Conservation (phyloP, 2,797 vertebrate genomes). For the Urophycis tenuis region DNA sequence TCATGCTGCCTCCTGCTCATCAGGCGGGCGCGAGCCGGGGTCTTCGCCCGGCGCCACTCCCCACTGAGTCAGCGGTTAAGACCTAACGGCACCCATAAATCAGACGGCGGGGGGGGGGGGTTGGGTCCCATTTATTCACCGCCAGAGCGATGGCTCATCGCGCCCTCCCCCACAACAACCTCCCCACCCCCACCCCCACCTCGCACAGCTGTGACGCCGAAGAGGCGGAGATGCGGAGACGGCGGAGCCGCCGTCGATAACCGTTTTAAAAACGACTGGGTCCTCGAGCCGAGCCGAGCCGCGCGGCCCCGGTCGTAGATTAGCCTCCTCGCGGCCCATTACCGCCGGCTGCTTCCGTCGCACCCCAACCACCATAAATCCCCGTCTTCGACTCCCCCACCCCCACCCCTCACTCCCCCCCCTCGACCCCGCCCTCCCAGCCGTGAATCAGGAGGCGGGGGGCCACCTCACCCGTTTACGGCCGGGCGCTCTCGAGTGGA, state of each 20-base stretch:
- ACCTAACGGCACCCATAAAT: background rate
- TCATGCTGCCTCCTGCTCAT: too few species aligned
- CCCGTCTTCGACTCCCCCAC: slow-evolving; percentile 21
- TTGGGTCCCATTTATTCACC: background rate
- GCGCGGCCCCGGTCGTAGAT: background rate
- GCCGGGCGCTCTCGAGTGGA: background rate
- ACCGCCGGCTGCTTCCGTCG: slow-evolving; percentile 45
- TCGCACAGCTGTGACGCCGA: background rate
- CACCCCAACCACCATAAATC: slow-evolving; percentile 59
- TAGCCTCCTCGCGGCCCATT: slow-evolving; percentile 52
- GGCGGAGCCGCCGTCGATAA: background rate
- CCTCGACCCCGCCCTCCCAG: background rate
- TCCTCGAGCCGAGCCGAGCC: too few species aligned
- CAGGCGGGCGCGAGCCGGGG: background rate
- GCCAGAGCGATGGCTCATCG: background rate
- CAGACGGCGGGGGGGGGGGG: background rate
- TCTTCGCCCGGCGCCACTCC: background rate
- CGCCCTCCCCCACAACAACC: background rate
- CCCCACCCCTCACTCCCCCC: too few species aligned
- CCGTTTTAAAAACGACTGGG: too few species aligned
- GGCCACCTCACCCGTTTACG: background rate
- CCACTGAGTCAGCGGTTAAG: background rate
- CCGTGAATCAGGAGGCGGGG: background rate
- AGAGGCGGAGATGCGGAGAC: background rate
- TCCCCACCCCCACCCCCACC: background rate